Percentiles rank a stretch among this genome's conserved stretches.
These are phyloP conservation scores for Lottia gigantea DNA, from an alignment of 2,888 invertebrate genomes.

Conservation along the genomic window DNA sequence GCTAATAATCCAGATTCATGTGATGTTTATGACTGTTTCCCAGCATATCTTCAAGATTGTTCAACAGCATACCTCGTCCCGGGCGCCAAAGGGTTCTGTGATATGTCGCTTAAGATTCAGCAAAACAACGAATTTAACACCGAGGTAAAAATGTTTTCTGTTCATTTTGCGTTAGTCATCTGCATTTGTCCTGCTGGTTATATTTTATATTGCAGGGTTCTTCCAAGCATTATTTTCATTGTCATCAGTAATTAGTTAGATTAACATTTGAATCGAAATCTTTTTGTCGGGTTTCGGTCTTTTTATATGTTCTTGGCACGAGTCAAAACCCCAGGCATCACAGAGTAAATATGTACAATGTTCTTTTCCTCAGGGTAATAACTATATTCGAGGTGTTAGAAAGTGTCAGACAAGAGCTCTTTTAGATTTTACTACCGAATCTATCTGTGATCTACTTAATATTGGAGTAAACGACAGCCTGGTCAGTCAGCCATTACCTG, in stretches of 20 bases:
- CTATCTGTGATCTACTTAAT: background rate
- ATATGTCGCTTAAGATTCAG: background rate
- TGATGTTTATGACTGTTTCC: background rate
- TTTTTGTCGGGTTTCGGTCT: too few species aligned
- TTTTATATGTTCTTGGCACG: too few species aligned
- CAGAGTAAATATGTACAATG: too few species aligned
- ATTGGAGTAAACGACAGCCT: slow-evolving; percentile 2
- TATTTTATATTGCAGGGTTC: too few species aligned
- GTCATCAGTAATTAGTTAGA: too few species aligned
- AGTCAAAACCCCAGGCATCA: too few species aligned
- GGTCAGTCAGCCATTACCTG: slow-evolving; percentile 5
- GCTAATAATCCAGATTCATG: slow-evolving; percentile 5
- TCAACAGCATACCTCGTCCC: background rate
- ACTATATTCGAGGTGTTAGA: background rate
- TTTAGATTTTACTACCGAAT: background rate
- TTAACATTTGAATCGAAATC: too few species aligned
- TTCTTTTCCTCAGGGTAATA: background rate
- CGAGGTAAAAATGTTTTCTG: background rate
- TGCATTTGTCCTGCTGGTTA: too few species aligned
- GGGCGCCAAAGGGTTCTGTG: background rate
- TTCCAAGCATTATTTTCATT: too few species aligned
- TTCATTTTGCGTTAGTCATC: too few species aligned
- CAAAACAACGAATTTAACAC: background rate
- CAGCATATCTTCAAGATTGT: background rate
- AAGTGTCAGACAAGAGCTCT: background rate